These are phyloP conservation scores for Onychomys leucogaster DNA, from an alignment of 2,797 vertebrate genomes.

Conservation along the genomic window DNA sequence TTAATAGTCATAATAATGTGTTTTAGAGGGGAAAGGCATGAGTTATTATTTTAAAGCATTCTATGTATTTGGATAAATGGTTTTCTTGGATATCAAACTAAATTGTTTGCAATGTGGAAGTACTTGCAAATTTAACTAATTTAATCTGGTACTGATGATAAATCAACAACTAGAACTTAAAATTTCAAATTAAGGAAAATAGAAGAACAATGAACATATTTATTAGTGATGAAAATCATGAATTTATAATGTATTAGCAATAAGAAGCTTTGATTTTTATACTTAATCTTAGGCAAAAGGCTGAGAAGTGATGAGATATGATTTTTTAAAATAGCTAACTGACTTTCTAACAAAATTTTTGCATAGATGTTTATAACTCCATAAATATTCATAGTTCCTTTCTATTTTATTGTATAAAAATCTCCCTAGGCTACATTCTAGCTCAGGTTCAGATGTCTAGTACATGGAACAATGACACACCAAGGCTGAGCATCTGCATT, in stretches of 20 bases:
- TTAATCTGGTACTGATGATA: not conserved
- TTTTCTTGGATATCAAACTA: not conserved
- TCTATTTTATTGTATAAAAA: not conserved
- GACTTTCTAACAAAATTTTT: not conserved
- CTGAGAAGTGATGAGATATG: not conserved
- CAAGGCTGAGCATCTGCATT: not conserved
- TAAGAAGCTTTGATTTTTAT: not conserved
- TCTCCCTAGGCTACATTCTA: not conserved
- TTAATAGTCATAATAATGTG: not conserved
- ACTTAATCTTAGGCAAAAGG: not conserved
- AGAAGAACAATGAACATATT: not conserved
- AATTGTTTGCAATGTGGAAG: constrained; percentile 14
- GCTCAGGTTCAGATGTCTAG: not conserved
- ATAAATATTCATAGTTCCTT: not conserved
- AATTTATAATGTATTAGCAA: constrained; percentile 1
- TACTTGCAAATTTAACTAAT: not conserved
- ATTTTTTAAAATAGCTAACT: constrained; percentile 9
- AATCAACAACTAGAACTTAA: not conserved
- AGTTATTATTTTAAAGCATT: constrained; percentile 14
- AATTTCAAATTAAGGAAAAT: not conserved
- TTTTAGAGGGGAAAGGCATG: not conserved
- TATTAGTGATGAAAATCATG: not conserved
- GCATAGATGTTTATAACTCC: not conserved
- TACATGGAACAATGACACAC: not conserved
- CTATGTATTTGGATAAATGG: not conserved